These are phyloP conservation scores for Xanthorhoe spadicearia DNA, from an alignment of 2,888 invertebrate species.

Conservation along the genomic window DNA sequence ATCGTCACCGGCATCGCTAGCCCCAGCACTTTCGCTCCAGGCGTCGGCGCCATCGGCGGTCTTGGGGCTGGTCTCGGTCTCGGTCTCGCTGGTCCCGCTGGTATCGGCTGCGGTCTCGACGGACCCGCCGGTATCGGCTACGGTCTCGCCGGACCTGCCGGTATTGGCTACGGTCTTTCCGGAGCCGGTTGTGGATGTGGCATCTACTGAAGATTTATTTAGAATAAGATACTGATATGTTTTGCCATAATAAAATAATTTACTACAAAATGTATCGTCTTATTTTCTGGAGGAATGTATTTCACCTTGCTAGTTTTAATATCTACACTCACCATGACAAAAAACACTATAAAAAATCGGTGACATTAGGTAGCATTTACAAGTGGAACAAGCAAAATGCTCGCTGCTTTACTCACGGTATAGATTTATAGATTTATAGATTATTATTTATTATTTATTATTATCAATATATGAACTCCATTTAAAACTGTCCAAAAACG, in stretches of 20 bases:
- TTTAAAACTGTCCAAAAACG: too few species aligned
- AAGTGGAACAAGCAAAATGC: too few species aligned
- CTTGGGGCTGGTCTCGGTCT: slow-evolving; percentile 31
- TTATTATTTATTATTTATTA: too few species aligned
- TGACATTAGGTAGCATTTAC: too few species aligned
- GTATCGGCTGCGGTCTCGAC: slow-evolving; percentile 19
- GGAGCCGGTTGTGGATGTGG: slow-evolving; percentile 8
- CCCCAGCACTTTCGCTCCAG: slow-evolving; percentile 7
- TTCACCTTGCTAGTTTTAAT: too few species aligned
- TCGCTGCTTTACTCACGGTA: too few species aligned
- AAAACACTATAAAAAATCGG: too few species aligned
- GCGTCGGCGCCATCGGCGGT: slow-evolving; percentile 28
- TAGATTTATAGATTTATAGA: too few species aligned
- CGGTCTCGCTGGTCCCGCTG: slow-evolving; percentile 7
- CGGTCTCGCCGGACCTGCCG: slow-evolving; percentile 12
- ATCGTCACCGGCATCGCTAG: slow-evolving; percentile 27
- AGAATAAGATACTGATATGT: not conserved
- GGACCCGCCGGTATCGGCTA: slow-evolving; percentile 8
- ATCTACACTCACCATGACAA: too few species aligned
- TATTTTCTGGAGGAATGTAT: too few species aligned
- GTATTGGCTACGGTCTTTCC: slow-evolving; percentile 11
- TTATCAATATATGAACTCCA: too few species aligned
- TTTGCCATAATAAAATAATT: slow-evolving; percentile 6
- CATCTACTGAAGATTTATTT: slow-evolving; percentile 2
- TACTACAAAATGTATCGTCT: too few species aligned